Conservation (phyloP, 2,113 vertebrate genomes). For the Podarcis raffonei region DNA sequence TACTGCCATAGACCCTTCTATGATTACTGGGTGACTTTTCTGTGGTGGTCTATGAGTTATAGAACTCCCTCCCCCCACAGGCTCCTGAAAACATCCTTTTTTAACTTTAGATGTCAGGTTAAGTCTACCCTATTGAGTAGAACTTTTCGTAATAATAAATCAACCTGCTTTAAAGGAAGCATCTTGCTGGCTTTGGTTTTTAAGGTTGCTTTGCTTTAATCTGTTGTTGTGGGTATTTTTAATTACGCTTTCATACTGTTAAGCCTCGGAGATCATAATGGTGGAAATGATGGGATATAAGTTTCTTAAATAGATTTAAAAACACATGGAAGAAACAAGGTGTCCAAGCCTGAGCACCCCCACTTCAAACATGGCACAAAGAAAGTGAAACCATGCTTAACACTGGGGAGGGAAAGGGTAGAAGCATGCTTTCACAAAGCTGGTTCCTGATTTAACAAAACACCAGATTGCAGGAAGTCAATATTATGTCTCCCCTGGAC, state of each 20-base stretch:
- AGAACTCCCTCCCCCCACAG: neutral
- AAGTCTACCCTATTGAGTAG: too few relatives aligned
- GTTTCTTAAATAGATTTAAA: neutral
- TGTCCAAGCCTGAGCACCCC: neutral
- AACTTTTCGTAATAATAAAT: neutral
- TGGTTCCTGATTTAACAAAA: neutral
- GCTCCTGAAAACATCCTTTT: too few relatives aligned
- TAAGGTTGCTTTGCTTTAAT: neutral
- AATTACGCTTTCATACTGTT: slow-evolving; percentile 19
- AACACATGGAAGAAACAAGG: neutral
- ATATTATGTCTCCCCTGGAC: too few relatives aligned
- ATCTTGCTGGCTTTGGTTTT: neutral
- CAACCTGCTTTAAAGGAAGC: neutral
- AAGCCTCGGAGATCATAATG: neutral
- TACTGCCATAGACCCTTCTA: too few relatives aligned
- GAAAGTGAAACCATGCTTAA: neutral
- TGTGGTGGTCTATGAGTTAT: neutral
- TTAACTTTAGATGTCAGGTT: too few relatives aligned
- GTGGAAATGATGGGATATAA: neutral
- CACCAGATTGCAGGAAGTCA: neutral
- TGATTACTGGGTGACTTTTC: neutral
- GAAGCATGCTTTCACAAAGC: neutral
- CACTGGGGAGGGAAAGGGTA: neutral
- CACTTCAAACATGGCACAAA: neutral
- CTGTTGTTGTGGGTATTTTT: neutral